These are phyloP conservation scores for Nephrotoma flavescens DNA, from an alignment of 2,888 invertebrate genomes.

Conservation along the genomic window DNA sequence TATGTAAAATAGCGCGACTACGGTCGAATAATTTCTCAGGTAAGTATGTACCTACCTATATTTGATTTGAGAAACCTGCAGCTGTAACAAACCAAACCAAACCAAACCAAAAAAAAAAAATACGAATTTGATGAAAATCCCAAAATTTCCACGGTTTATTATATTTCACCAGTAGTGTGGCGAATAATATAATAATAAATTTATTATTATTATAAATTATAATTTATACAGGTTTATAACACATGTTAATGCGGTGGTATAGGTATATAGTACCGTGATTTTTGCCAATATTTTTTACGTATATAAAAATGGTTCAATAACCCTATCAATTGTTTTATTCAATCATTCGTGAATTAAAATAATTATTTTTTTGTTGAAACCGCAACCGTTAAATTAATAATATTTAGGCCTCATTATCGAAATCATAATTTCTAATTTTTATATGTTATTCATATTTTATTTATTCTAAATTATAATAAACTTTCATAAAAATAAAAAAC, in stretches of 20 bases:
- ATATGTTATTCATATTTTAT: not conserved
- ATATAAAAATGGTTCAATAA: not conserved
- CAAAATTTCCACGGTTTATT: not conserved
- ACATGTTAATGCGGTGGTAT: not conserved
- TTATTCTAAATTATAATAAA: not conserved
- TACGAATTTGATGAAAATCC: not conserved
- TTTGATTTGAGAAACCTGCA: not conserved
- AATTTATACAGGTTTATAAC: not conserved
- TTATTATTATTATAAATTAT: not conserved
- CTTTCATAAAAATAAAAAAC: not conserved
- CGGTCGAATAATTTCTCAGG: not conserved
- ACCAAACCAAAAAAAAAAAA: no score
- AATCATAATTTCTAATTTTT: not conserved
- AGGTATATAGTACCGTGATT: not conserved
- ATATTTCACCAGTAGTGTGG: not conserved
- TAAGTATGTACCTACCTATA: not conserved
- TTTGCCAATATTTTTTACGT: not conserved
- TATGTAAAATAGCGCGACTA: not conserved
- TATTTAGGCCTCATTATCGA: not conserved
- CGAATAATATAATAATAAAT: not conserved
- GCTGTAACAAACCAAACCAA: not conserved
- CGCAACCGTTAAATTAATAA: not conserved
- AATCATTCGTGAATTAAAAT: not conserved
- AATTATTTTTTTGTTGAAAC: not conserved
- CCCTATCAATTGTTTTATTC: not conserved